Base-by-base conservation (phyloP, 2,888 invertebrate species). In the Arge pagana region DNA sequence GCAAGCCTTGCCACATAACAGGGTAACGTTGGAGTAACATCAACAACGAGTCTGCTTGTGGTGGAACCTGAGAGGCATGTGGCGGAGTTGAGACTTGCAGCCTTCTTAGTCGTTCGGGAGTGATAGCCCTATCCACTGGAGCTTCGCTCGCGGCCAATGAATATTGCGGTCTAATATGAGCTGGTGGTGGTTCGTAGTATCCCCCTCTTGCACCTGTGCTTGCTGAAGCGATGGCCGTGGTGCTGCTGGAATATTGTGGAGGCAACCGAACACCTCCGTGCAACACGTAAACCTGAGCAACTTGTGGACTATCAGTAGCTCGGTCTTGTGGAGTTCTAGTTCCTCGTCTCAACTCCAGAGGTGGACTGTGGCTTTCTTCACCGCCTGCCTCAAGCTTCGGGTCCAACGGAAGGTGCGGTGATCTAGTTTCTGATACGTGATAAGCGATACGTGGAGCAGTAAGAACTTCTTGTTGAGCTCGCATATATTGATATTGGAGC, bases 1-100 rank as follows among this genome's bases (percentile, higher is more conserved):
- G 78, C 55, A 93, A 79, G 1, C 98, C 96, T 79, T 96, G 96
- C 98, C 98, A 98, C 90, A 96, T 93, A 37, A 96, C 90, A 7
- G 96, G 96, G 78, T 96, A 96, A 53, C 93, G 87, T 86, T 95
- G 85, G 5, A 93, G 80, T 48, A 93, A 77, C 81, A 88, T 90
- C 61, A 90, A 83, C 61, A 93, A 79, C 49, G 90, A 88, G 77
- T 93, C 92, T 4, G 89, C 89, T 72, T 90, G 91, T 50, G 89
- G 86, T 62, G 90, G 89, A 63, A 89, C 88, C 78, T 88, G 90
- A 66, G 85, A 84, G 54, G 87, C 87, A 78, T 88, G 87, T 63
- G 88, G 85, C 66, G 88, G 88, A 4, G 82, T 81, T 6, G 83
- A 81, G 10, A 77, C 78, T 63, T 82, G 81, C 48, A 80, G 75